Evolutionary conservation across 2,113 vertebrate genomes (phyloP).

Genomic region (Chaetorhynchus papuensis): DNA sequence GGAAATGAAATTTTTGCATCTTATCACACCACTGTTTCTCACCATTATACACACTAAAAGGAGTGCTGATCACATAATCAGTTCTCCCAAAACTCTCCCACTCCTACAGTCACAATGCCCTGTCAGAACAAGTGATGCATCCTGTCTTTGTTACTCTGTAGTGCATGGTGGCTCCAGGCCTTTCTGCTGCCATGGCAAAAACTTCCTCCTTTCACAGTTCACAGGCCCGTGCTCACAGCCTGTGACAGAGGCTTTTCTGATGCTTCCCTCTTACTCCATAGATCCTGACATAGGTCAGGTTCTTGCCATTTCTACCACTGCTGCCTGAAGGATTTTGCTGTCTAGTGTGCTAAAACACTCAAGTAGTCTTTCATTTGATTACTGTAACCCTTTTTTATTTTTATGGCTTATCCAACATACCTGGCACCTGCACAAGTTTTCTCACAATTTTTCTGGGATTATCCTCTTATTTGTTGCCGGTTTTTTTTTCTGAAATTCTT

Average conservation of each 20-base stretch:
- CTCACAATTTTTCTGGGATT: not conserved
- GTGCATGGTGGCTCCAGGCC: not conserved
- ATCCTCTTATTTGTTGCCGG: not conserved
- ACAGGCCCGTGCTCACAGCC: not conserved
- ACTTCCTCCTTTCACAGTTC: not conserved
- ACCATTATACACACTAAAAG: not conserved
- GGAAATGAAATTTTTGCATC: not conserved
- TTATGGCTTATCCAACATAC: not conserved
- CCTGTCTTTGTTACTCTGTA: not conserved
- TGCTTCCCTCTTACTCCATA: not conserved
- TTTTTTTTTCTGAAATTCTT: not conserved
- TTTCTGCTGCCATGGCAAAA: not conserved
- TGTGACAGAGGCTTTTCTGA: not conserved
- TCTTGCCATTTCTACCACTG: not conserved
- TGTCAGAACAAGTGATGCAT: not conserved
- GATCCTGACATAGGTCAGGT: not conserved
- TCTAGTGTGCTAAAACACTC: not conserved
- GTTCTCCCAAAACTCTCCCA: not conserved
- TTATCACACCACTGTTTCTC: not conserved
- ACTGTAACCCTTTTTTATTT: not conserved
- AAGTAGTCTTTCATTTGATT: not conserved
- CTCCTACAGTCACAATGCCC: not conserved
- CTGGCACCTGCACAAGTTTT: not conserved
- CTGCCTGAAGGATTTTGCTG: not conserved
- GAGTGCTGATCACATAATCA: not conserved